Conservation (phyloP, 2,113 vertebrate species). For the Anhinga anhinga region DNA sequence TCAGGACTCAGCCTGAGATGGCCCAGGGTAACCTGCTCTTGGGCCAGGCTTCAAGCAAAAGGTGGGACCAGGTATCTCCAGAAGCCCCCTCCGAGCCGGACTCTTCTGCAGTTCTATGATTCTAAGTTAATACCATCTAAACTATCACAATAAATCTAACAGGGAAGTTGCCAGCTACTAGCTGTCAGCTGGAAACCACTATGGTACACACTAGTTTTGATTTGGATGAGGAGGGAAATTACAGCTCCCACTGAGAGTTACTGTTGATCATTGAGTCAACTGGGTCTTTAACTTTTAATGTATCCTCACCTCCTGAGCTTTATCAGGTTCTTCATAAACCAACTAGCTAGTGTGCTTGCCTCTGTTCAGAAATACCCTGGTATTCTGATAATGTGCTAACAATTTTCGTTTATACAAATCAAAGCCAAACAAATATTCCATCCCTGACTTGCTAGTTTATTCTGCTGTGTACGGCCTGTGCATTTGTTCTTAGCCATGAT, state of each 20-base stretch:
- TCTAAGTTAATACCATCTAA: neutral
- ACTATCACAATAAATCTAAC: neutral
- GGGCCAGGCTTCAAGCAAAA: neutral
- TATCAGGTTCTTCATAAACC: neutral
- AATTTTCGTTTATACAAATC: neutral
- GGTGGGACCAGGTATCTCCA: neutral
- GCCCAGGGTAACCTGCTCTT: neutral
- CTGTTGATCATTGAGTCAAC: neutral
- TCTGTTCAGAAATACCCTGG: neutral
- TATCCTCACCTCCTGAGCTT: neutral
- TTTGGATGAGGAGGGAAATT: neutral
- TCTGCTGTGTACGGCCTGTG: neutral
- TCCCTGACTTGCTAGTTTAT: neutral
- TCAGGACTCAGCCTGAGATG: neutral
- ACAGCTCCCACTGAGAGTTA: neutral
- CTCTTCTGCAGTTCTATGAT: neutral
- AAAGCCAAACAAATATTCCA: neutral
- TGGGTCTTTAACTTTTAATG: neutral
- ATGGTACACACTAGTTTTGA: neutral
- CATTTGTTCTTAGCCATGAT: neutral
- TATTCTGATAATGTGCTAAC: accelerated
- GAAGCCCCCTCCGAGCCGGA: neutral
- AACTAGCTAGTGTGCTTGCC: neutral
- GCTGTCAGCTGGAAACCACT: neutral
- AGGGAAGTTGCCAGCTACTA: neutral